phyloP scores from a whole-genome alignment of 2,113 vertebrate species.

The Notarius quadriscutis region DNA sequence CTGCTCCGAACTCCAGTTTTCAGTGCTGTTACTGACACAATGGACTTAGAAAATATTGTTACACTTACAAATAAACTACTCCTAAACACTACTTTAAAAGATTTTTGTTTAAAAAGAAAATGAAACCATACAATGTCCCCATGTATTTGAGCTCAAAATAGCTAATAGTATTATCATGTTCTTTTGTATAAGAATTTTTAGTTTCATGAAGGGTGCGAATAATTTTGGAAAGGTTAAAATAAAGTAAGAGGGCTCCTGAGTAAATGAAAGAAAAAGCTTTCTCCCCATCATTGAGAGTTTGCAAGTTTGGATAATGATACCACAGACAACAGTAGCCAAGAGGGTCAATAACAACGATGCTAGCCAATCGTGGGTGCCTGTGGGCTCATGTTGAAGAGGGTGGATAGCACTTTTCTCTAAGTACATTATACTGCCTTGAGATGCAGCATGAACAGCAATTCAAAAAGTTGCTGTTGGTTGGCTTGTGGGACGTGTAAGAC shows the following conservation, averaged over 20 bases:
- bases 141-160: neutral
- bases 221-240: neutral
- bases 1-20: no score
- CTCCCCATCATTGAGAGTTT: neutral
- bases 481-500: no score
- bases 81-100: no score
- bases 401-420: neutral
- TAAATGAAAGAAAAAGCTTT: neutral
- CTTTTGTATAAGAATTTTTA: neutral
- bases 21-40: no score
- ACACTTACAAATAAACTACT: no score
- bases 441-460: neutral
- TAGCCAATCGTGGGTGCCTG: neutral
- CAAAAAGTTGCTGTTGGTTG: neutral
- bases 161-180: neutral
- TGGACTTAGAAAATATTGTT: neutral
- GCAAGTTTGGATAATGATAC: constrained; percentile 3
- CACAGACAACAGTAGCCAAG: neutral
- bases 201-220: neutral
- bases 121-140: neutral
- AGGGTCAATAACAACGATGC: neutral
- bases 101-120: neutral
- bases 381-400: neutral
- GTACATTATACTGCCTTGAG: neutral
- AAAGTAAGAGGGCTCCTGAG: neutral